Conservation (phyloP, 2,888 invertebrate genomes). For the Lepidochitona cinerea region DNA sequence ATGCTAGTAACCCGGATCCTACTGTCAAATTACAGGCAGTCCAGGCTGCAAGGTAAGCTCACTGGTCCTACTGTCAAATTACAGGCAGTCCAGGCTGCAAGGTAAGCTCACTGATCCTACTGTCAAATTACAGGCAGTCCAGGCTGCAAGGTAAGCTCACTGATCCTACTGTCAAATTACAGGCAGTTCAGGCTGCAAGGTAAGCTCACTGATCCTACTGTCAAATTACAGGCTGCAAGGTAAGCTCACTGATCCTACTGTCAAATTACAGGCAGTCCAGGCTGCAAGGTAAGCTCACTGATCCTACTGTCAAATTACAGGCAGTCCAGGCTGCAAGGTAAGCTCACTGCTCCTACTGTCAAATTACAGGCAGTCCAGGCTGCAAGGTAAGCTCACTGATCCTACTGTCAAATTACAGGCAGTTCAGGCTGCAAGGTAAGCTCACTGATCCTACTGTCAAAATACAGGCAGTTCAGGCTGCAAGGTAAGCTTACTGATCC, state of each 20-base stretch:
- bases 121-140: constrained; percentile 91
- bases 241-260: constrained; percentile 79
- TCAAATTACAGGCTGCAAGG: too few species aligned
- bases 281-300: constrained; percentile 80
- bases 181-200: too few species aligned
- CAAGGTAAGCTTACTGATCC: too few species aligned
- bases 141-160: constrained; percentile 86
- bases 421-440: too few species aligned
- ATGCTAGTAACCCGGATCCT: constrained; percentile 85
- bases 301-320: constrained; percentile 85
- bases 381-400: too few species aligned
- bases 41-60: constrained; percentile 83
- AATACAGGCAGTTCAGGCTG: too few species aligned
- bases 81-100: constrained; percentile 92
- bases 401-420: too few species aligned
- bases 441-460: too few species aligned
- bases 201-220: too few species aligned
- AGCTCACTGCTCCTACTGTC: too few species aligned
- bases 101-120: constrained; percentile 81
- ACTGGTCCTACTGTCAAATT: constrained; percentile 88
- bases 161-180: too few species aligned
- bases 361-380: too few species aligned
- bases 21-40: constrained; percentile 90
- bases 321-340: constrained; percentile 91
- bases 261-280: constrained; percentile 93